Conservation (phyloP, 1,140 invertebrate genomes). For the Lordiphosa stackelbergi region DNA sequence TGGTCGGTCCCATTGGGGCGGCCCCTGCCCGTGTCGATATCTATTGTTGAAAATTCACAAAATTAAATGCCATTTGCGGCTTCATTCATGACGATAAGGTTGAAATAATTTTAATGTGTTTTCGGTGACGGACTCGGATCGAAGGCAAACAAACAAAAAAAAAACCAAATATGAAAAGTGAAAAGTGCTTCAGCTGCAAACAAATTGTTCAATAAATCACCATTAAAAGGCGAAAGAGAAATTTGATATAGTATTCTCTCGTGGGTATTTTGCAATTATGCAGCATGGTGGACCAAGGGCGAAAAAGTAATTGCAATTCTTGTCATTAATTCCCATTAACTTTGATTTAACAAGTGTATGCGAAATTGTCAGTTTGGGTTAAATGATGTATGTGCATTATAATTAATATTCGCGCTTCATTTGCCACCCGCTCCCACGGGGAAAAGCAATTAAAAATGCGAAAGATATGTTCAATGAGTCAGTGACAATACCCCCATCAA, state of each 20-base stretch:
- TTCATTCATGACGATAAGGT: slow-evolving; percentile 69
- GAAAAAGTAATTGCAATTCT: slow-evolving; percentile 38
- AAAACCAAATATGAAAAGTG: slow-evolving; percentile 3
- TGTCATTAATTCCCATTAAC: slow-evolving; percentile 45
- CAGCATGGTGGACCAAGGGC: slow-evolving; percentile 26
- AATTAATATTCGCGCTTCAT: slow-evolving; percentile 28
- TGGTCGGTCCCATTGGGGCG: slow-evolving; percentile 17
- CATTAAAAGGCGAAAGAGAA: slow-evolving; percentile 29
- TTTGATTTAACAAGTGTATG: slow-evolving; percentile 35
- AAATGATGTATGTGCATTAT: slow-evolving; percentile 47
- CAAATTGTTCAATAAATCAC: slow-evolving; percentile 49
- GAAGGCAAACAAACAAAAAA: slow-evolving; percentile 17
- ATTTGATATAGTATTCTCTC: slow-evolving; percentile 1
- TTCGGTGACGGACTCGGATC: slow-evolving; percentile 42
- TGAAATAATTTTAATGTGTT: slow-evolving; percentile 61
- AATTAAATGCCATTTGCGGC: slow-evolving; percentile 70
- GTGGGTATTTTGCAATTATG: slow-evolving; percentile 26
- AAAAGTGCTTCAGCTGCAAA: too few species aligned
- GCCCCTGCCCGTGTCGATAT: slow-evolving; percentile 50
- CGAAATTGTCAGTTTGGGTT: slow-evolving; percentile 25
- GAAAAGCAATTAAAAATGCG: slow-evolving; percentile 44
- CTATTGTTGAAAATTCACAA: slow-evolving; percentile 60
- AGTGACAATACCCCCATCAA: slow-evolving; percentile 22
- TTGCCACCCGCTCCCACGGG: slow-evolving; percentile 3
- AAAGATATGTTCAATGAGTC: slow-evolving; percentile 35